Base-by-base conservation (phyloP, 2,797 vertebrate species). In the Ctenopoma kingsleyae region DNA sequence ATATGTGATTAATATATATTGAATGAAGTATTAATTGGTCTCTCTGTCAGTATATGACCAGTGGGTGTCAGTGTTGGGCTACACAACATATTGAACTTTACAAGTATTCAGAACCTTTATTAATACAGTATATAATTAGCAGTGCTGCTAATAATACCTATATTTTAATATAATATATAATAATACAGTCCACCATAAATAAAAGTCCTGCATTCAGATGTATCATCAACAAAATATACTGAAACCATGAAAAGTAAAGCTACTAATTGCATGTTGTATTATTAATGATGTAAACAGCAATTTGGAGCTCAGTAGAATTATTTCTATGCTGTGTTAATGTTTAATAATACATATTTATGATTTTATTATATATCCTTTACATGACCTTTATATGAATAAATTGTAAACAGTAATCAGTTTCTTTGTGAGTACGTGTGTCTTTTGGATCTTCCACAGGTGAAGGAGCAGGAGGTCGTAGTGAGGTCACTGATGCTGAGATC, bases 401-500 rank as follows among this genome's bases (percentile, higher is more conserved):
- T n/a, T n/a, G n/a, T n/a, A n/a, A n/a, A n/a, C n/a, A n/a, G n/a
- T n/a, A n/a, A n/a, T n/a, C n/a, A n/a, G n/a, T n/a, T n/a, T n/a
- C n/a, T n/a, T n/a, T n/a, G n/a, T n/a, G n/a, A n/a, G n/a, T n/a
- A n/a, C n/a, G n/a, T n/a, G n/a, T n/a, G n/a, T n/a, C n/a, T n/a
- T n/a, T n/a, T n/a, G n/a, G n/a, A n/a, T n/a, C 30, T 41, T 36
- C 4, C 56, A 4, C 56, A 88, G 87, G 74, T 67, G 60, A 19
- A 0, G 71, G 56, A 4, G 70, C 58, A n/a, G 72, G 55, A 4
- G 58, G 30, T 41, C 44, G 41, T 23, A 12, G 6, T 5, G 52
- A 12, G 13, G 88, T 93, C 68, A 86, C 88, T 7, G 92, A 96
- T 19, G 44, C 74, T 47, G 95, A 96, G 67, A 86, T 96, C 71